Evolutionary conservation across 2,888 invertebrate genomes (phyloP).

Genomic region (Onthophagus sagittarius): DNA sequence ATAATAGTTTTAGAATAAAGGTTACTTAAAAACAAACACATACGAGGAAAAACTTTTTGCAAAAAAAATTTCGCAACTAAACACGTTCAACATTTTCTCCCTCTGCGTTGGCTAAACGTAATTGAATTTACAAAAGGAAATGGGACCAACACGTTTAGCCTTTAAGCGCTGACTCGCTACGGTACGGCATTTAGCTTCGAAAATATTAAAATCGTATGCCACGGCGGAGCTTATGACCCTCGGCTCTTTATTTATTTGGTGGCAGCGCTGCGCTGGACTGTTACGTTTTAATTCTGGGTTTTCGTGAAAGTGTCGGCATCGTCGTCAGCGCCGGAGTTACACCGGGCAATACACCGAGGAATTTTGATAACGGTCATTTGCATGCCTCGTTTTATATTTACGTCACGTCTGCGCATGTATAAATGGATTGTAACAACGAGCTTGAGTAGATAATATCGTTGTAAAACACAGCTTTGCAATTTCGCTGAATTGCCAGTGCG

Average conservation of each 20-base stretch:
- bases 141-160: constrained; percentile 1
- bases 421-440: constrained; percentile 11
- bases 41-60: not conserved
- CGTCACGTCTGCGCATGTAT: constrained; percentile 16
- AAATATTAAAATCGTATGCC: not conserved
- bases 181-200: not conserved
- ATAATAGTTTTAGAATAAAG: no score
- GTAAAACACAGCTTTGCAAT: constrained; percentile 15
- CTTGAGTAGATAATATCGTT: constrained; percentile 16
- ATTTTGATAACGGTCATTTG: constrained; percentile 21
- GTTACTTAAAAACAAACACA: not conserved
- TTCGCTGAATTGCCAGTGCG: constrained; percentile 4
- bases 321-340: not conserved
- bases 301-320: constrained; percentile 12
- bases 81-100: not conserved
- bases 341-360: constrained; percentile 8
- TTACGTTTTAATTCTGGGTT: constrained; percentile 16
- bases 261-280: not conserved
- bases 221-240: not conserved
- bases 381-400: constrained; percentile 22
- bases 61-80: not conserved
- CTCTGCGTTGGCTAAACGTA: not conserved
- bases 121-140: constrained; percentile 1
- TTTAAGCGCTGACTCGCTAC: not conserved
- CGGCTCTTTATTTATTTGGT: not conserved